Base-by-base conservation (phyloP, 2,113 vertebrate genomes). In the Hippoglossus stenolepis region DNA sequence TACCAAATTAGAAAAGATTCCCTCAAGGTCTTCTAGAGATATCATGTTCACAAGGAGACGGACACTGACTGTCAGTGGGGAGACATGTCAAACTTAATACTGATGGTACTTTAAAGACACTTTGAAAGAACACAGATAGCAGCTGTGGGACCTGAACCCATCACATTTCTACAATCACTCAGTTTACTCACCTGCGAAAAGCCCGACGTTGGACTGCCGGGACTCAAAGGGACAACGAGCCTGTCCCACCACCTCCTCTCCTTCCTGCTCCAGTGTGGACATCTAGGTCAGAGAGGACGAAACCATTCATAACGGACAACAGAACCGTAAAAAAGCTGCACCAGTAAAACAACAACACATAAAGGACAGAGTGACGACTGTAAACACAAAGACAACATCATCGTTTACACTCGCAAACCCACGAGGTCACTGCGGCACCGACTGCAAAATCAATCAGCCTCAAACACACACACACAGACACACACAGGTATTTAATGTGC, bases 211-310 rank as follows among this genome's bases (percentile, higher is more conserved):
- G 91, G 96, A 96, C 85, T 98, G 97, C 70, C 95, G 95, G 2
- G 96, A 95, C 49, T 98, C 97, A 2, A 97, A 98, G 61, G 97
- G 97, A 70, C 97, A 97, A 0, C 96, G 95, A 0, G 97, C 97
- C 75, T 97, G 96, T 23, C 97, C 97, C 2, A 96, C 95, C 84
- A 97, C 85, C 77, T 98, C 97, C 67, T 96, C 96, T 0, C 97
- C 97, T 17, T 96, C 95, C 93, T 96, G 96, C 65, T 94, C 94
- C 91, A 98, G 94, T 2, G 92, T 94, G 13, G 92, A 91, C 93
- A 95, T 96, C 95, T 95, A 67, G 38, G 66, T 63, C 28, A 58
- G 71, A 81, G 31, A 85, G 63, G 77, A 79, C 56, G 49, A 51
- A 35, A 69, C 1, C n/a, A 3, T 40, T 40, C 54, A 60, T 74